These are phyloP conservation scores for Acinonyx jubatus DNA, from an alignment of 2,113 vertebrate species.

Conservation along the genomic window DNA sequence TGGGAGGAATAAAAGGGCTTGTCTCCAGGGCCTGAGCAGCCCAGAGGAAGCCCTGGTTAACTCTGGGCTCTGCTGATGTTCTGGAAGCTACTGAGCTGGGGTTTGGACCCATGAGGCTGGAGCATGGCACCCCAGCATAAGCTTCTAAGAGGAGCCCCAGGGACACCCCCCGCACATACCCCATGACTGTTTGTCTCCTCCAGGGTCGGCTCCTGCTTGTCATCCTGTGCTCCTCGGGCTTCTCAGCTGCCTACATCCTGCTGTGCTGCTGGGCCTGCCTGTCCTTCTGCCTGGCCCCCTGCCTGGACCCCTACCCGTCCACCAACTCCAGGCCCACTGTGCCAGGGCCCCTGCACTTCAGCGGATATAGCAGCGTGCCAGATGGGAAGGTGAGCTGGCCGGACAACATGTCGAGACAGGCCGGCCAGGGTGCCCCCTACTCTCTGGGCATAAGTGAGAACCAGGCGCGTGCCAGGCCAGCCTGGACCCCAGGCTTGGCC, in stretches of 20 bases:
- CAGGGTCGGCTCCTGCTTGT: constrained; percentile 80
- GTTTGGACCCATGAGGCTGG: background rate
- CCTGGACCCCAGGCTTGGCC: background rate
- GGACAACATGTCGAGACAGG: rapidly evolving
- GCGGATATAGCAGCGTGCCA: constrained; percentile 84
- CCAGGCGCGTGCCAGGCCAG: background rate
- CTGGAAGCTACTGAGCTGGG: background rate
- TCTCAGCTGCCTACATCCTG: constrained; percentile 53
- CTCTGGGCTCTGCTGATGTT: background rate
- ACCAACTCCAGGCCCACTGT: background rate
- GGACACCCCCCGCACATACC: no score
- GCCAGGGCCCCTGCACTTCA: constrained; percentile 66
- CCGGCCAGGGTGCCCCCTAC: background rate
- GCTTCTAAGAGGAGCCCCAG: background rate
- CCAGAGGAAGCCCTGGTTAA: background rate
- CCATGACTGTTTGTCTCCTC: background rate
- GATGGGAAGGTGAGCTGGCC: constrained; percentile 84
- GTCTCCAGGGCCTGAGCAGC: background rate
- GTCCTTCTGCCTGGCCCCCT: constrained; percentile 64
- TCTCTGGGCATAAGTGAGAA: background rate
- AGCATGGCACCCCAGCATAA: background rate
- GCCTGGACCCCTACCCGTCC: background rate
- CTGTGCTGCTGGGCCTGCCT: constrained; percentile 49
- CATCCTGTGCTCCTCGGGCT: constrained; percentile 11
- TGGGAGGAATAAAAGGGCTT: background rate